Conservation (phyloP, 2,888 invertebrate species). For the Ormyrus labotus region DNA sequence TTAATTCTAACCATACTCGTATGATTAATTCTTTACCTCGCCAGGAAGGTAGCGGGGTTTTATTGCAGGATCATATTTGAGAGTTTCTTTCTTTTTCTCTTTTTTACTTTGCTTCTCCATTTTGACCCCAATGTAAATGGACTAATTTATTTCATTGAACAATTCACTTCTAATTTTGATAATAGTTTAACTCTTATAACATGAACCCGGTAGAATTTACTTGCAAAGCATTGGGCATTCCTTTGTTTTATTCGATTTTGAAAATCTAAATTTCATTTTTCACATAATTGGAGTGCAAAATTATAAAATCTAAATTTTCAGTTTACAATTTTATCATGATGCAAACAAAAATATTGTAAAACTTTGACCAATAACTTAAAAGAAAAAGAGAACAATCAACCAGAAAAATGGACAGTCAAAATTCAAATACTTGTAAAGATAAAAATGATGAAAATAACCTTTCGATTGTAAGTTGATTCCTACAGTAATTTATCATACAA, state of each 20-base stretch:
- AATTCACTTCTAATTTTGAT: background rate
- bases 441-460: slow-evolving; percentile 20
- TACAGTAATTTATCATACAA: background rate
- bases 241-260: slow-evolving; percentile 17
- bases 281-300: background rate
- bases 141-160: background rate
- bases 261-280: slow-evolving; percentile 19
- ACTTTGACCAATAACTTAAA: slow-evolving; percentile 4
- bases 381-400: background rate
- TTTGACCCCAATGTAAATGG: background rate
- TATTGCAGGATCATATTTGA: slow-evolving; percentile 51
- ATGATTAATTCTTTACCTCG: slow-evolving; percentile 51
- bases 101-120: slow-evolving; percentile 14
- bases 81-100: slow-evolving; percentile 8
- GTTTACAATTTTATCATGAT: background rate
- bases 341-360: slow-evolving; percentile 6
- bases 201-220: too few relatives aligned
- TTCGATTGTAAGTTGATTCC: slow-evolving; percentile 25
- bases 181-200: too few relatives aligned
- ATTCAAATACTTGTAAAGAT: background rate
- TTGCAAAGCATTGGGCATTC: too few relatives aligned
- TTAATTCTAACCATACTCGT: background rate
- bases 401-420: slow-evolving; percentile 6
- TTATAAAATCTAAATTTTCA: too few relatives aligned
- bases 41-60: slow-evolving; percentile 57